Percentiles rank a stretch among this genome's conserved stretches.
phyloP scores from a whole-genome alignment of 2,113 vertebrate species.

The Gobius niger region DNA sequence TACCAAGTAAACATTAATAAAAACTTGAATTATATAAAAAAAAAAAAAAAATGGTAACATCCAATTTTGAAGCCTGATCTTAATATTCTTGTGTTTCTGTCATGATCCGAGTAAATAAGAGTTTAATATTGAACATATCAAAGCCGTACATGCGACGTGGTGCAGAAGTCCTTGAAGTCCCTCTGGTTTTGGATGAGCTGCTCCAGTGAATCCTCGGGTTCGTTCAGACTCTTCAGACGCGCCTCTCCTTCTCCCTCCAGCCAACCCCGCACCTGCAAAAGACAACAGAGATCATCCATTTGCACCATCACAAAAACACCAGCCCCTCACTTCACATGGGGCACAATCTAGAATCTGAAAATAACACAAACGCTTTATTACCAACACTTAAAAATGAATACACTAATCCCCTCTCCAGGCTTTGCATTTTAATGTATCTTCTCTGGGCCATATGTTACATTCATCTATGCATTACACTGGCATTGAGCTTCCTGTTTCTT shows the following conservation, averaged over 20 bases:
- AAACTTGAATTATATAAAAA: too few relatives aligned
- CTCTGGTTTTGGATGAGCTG: slow-evolving; percentile 40
- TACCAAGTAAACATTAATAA: too few relatives aligned
- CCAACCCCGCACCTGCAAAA: slow-evolving; percentile 50
- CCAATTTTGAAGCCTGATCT: too few relatives aligned
- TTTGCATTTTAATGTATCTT: background rate
- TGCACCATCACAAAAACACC: background rate
- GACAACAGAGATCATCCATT: too few relatives aligned
- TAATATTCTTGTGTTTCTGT: background rate
- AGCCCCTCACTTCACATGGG: too few relatives aligned
- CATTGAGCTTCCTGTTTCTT: background rate
- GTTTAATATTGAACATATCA: background rate
- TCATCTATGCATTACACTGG: background rate
- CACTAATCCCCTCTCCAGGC: background rate
- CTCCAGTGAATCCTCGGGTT: slow-evolving; percentile 50
- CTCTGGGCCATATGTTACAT: background rate
- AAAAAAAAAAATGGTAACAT: too few relatives aligned
- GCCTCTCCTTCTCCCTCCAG: slow-evolving; percentile 43
- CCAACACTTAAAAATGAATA: too few relatives aligned
- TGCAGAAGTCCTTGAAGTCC: slow-evolving; percentile 51
- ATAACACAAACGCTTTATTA: too few relatives aligned
- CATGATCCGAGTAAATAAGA: background rate
- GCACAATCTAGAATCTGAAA: too few relatives aligned
- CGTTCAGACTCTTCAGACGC: slow-evolving; percentile 26
- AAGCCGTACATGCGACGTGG: slow-evolving; percentile 29